These are phyloP conservation scores for Nerophis ophidion DNA, from an alignment of 2,113 vertebrate species.

Conservation along the genomic window DNA sequence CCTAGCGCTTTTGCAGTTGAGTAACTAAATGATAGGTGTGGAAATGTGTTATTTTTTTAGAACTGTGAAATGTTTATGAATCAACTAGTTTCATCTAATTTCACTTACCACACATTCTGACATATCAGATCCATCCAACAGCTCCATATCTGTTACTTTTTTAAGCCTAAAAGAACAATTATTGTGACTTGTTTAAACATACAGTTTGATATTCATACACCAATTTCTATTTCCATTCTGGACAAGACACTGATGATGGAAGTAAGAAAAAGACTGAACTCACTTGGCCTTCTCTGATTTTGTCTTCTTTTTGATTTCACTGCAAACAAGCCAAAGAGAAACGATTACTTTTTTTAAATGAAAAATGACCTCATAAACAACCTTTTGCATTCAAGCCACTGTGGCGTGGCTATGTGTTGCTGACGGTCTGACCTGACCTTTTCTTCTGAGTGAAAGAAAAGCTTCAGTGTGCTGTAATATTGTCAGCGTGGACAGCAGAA, in stretches of 20 bases:
- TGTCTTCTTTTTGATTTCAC: slow-evolving; percentile 80
- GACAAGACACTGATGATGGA: neutral
- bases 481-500: slow-evolving; percentile 32
- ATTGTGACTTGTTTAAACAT: neutral
- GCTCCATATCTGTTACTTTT: slow-evolving; percentile 45
- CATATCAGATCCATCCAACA: slow-evolving; percentile 47
- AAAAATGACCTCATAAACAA: slow-evolving; percentile 9
- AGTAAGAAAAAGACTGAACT: slow-evolving; percentile 51
- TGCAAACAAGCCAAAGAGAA: slow-evolving; percentile 47
- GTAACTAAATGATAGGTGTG: neutral
- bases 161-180: slow-evolving; percentile 48
- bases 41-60: neutral
- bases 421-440: slow-evolving; percentile 44
- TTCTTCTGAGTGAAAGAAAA: slow-evolving; percentile 15
- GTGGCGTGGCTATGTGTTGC: slow-evolving; percentile 4
- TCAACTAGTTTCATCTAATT: neutral
- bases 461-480: slow-evolving; percentile 20
- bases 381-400: slow-evolving; percentile 9
- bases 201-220: neutral
- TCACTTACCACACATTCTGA: slow-evolving; percentile 46
- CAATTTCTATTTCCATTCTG: neutral
- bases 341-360: neutral
- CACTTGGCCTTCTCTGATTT: slow-evolving; percentile 84
- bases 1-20: too few relatives aligned
- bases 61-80: neutral